Base-by-base conservation (phyloP, 2,113 vertebrate species). In the Calonectris borealis region DNA sequence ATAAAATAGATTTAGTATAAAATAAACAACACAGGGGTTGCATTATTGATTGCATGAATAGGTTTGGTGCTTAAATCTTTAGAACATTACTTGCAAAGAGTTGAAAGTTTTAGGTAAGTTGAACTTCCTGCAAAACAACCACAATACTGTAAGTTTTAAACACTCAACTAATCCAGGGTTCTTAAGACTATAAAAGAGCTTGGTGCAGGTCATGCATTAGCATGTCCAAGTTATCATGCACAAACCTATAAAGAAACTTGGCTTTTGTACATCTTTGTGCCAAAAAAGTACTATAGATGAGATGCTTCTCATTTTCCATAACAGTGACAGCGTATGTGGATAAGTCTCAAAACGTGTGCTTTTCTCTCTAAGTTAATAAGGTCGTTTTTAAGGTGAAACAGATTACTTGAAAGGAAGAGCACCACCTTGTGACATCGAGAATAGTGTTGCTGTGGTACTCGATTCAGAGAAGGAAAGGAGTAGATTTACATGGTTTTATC, bases 351-450 rank as follows among this genome's bases (percentile, higher is more conserved):
- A 79, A 62, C 1, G 0, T 31, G n/a, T 83, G 46, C 62, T 91
- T 83, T 86, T 77, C 70, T 42, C 13, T 73, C 34, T 24, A 34
- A 91, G 36, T 51, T 78, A 87, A 92, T 62, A 42, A 95, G 86
- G 66, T 93, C 19, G 5, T 85, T 94, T 81, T 76, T 92, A 94
- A 94, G 66, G 80, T 91, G 87, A 92, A 86, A 64, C 20, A 18
- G 55, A 48, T 93, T 94, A 72, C 58, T 88, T 89, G 90, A 82
- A 97, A 96, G 91, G 86, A 86, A 96, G 95, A 96, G 85, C 90
- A 85, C 94, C 94, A 96, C 94, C 97, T 93, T 96, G 80, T 97
- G 86, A 95, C 64, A 92, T 27, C 27, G 92, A 68, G 69, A 77
- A 55, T 93, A 94, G 79, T 76, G 36, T 76, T 52, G 6, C 86